Evolutionary conservation across 1,140 invertebrate genomes (phyloP).

Genomic region (Andrena cerasifolii): DNA sequence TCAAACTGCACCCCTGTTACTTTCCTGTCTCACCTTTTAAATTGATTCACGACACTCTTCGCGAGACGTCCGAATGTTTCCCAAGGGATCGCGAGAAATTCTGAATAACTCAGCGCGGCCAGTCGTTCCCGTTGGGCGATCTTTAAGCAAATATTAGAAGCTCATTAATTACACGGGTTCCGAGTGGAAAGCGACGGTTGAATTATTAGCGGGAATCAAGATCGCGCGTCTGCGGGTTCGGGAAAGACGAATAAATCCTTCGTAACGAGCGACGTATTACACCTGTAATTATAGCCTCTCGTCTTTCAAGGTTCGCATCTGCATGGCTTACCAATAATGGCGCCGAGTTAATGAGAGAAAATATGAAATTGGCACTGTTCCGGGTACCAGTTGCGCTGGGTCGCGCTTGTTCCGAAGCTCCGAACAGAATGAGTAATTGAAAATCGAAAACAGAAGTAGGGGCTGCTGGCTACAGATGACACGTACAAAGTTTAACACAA

Average conservation of each 20-base stretch:
- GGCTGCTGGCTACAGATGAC: no score
- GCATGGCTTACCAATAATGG: constrained; percentile 45
- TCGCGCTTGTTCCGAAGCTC: constrained; percentile 43
- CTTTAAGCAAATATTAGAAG: constrained; percentile 15
- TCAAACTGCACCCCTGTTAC: constrained; percentile 53
- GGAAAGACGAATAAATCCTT: constrained; percentile 55
- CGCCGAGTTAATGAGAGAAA: constrained; percentile 61
- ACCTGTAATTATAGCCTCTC: constrained; percentile 58
- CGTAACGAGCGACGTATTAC: constrained; percentile 49
- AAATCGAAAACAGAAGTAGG: constrained; percentile 28
- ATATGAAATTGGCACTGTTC: constrained; percentile 45
- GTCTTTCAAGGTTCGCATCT: constrained; percentile 12
- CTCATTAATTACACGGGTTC: neutral
- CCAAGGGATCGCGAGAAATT: neutral
- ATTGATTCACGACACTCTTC: constrained; percentile 12
- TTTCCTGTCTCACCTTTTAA: constrained; percentile 25
- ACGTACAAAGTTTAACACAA: no score
- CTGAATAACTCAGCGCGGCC: neutral
- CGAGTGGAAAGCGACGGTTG: constrained; percentile 6
- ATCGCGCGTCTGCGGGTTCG: constrained; percentile 30
- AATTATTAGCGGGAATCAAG: constrained; percentile 52
- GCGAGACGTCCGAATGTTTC: no score
- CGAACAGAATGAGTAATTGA: constrained; percentile 29
- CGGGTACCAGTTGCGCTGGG: neutral
- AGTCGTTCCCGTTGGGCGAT: neutral